Base-by-base conservation (phyloP, 2,797 vertebrate genomes). In the Echeneis naucrates region DNA sequence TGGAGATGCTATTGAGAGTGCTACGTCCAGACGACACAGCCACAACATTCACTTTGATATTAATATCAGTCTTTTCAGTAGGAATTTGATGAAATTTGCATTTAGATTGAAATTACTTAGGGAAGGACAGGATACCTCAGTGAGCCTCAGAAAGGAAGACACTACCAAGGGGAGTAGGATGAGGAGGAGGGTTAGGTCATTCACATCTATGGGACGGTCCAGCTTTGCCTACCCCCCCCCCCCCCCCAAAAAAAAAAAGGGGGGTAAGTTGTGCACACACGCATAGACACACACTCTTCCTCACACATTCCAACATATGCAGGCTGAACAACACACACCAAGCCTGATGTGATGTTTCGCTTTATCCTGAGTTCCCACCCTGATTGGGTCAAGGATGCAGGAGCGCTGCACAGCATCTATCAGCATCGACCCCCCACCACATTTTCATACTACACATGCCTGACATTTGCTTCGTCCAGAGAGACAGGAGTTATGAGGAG, bases 91-190 rank as follows among this genome's bases (percentile, higher is more conserved):
- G 80, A 88, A 88, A 93, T 93, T 93, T 92, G 90, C 92, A 93
- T 93, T 92, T 93, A 93, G 91, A 93, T 93, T 92, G 90, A 93
- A 93, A 92, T 90, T 84, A 92, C 90, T 92, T 73, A 82, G 89
- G 87, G 87, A 89, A 52, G 84, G 84, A 78, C 91, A 88, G 88
- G 86, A 88, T 88, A 88, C 84, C 88, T 87, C 81, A 68, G 87
- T 91, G 83, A 85, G 88, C 87, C 70, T 13, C 63, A 76, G 81
- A 87, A 79, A 85, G 77, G 77, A 77, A 76, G 72, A 75, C 59
- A 69, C 75, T 55, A 68, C 55, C 54, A 23, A 63, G 19, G 52
- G 30, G 35, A 50, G 47, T 16, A 57, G 64, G 57, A 63, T 5
- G 14, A 71, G 63, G 54, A 30, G 30, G 38, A 5, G 38, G 16